Evolutionary conservation across 2,113 vertebrate species (phyloP).

Genomic region (Lonchura striata): DNA sequence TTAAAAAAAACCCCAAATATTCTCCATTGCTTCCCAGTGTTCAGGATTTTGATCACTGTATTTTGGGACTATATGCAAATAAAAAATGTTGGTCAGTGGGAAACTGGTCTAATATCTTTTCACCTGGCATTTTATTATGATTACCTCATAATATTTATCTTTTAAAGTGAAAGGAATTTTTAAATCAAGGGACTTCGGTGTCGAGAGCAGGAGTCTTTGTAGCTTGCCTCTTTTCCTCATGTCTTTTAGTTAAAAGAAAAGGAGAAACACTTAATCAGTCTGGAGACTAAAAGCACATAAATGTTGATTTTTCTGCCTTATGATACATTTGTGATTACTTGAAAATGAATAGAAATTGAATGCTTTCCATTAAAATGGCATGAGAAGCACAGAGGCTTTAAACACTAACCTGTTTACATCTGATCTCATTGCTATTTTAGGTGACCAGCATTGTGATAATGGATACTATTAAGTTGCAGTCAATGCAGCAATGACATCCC

Average conservation of each 20-base stretch:
- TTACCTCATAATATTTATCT: background rate
- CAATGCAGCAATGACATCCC: background rate
- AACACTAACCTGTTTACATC: background rate
- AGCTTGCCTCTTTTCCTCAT: background rate
- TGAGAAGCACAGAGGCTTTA: background rate
- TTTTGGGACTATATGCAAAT: background rate
- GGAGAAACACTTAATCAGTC: background rate
- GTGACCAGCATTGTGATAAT: accelerated
- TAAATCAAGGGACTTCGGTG: background rate
- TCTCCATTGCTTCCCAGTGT: background rate
- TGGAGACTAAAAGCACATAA: background rate
- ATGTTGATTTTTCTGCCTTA: background rate
- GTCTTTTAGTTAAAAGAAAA: background rate
- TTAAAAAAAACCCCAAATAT: background rate
- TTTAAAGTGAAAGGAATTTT: background rate
- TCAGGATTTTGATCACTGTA: background rate
- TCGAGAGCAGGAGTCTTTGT: background rate
- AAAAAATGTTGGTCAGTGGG: background rate
- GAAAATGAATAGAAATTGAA: background rate
- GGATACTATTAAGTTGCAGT: background rate
- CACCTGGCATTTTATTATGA: background rate
- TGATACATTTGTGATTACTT: background rate
- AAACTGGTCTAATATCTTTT: background rate
- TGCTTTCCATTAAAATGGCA: background rate
- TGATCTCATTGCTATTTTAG: background rate